phyloP scores from a whole-genome alignment of 2,888 invertebrate genomes.

The Noctua comes region DNA sequence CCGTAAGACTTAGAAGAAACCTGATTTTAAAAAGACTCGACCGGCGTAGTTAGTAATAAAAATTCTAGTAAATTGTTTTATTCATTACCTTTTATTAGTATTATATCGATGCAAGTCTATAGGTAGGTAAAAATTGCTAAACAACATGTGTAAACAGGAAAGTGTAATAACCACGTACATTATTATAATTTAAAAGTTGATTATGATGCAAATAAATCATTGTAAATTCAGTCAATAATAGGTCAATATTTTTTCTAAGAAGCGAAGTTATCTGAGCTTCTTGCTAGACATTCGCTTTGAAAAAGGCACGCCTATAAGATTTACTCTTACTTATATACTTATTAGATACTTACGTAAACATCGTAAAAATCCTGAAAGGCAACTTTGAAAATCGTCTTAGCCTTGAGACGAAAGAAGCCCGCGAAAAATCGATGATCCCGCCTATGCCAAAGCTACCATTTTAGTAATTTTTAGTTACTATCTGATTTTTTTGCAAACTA shows the following conservation, averaged over 20 bases:
- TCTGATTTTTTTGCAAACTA: background rate
- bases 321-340: background rate
- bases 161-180: background rate
- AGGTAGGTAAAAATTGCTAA: background rate
- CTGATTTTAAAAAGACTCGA: background rate
- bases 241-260: background rate
- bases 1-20: background rate
- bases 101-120: background rate
- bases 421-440: conserved; percentile 51
- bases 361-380: conserved; percentile 19
- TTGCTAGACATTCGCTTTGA: background rate
- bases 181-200: background rate
- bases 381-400: conserved; percentile 3
- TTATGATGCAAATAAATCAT: background rate
- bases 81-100: background rate
- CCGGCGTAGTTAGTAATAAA: background rate
- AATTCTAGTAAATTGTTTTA: background rate
- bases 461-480: conserved; percentile 19
- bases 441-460: conserved; percentile 48
- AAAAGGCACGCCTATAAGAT: background rate
- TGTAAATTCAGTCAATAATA: too few species aligned
- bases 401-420: conserved; percentile 29
- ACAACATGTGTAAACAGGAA: conserved; percentile 8
- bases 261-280: background rate
- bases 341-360: conserved; percentile 14